Evolutionary conservation across 1,140 invertebrate species (phyloP), one percentile per base, ranked within the genome.

Genomic region (Grapholita molesta): DNA sequence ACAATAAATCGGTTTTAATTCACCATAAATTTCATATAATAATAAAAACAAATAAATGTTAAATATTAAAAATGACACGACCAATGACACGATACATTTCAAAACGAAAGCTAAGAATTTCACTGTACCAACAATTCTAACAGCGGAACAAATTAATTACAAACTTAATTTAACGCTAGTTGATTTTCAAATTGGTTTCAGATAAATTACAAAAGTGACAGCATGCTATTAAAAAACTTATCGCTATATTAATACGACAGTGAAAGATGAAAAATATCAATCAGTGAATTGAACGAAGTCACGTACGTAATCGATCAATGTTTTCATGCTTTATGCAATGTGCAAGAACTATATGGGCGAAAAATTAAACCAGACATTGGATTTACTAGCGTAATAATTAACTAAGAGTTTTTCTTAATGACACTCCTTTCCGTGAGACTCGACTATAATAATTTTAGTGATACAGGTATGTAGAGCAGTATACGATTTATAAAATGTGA

Each of bases 81-180:
- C n/a, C n/a, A 42, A 30, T 61, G n/a, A 8, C 7, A 25, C 25
- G 55, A 61, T 7, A 61, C 28, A 61, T 61, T 28, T 32, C 15
- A 61, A 30, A 61, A 25, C 55, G 55, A 61, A 61, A 61, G 55
- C 18, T 28, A 32, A 30, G 18, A 61, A 30, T 61, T 12, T 25
- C 30, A 28, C 42, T 15, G 11, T 48, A n/a, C 42, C 42, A 48
- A 48, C 30, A n/a, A 61, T 15, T 61, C 23, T 57, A 57, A 61
- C 25, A 30, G 55, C 55, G 24, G n/a, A 61, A 61, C 55, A 28
- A 61, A 61, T 61, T 61, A n/a, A 61, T 61, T 61, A 32, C 55
- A 61, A 61, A 61, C 55, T 61, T 61, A 61, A 61, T 61, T 61
- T 61, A 61, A 61, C 55, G 55, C 24, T 61, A n/a, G 55, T 61